Evolutionary conservation across 2,113 vertebrate genomes (phyloP).

Genomic region (Cavia aperea): DNA sequence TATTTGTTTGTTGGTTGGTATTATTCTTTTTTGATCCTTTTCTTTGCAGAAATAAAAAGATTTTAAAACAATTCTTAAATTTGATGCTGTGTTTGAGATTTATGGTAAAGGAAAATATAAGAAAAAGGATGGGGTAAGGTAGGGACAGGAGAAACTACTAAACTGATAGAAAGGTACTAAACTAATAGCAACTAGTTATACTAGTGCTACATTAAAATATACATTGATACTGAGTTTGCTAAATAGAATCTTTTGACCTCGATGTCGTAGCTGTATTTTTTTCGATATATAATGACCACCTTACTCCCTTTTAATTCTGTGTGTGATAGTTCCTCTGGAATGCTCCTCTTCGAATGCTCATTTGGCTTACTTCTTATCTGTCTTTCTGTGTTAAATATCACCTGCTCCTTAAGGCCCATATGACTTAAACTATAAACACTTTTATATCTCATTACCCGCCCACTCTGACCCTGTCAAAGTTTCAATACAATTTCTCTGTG

Average conservation of each 20-base stretch:
- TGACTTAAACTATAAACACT: background rate
- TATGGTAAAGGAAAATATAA: background rate
- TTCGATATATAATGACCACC: background rate
- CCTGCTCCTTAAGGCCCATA: background rate
- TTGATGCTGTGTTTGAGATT: background rate
- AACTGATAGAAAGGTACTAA: background rate
- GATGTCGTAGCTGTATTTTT: fast-evolving
- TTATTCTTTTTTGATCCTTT: background rate
- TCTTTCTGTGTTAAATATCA: background rate
- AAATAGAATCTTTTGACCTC: background rate
- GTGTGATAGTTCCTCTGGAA: fast-evolving
- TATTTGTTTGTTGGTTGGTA: background rate
- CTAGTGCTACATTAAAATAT: background rate
- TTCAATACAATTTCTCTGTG: background rate
- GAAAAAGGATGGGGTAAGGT: background rate
- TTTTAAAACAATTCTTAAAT: background rate
- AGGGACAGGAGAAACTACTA: background rate
- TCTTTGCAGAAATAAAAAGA: background rate
- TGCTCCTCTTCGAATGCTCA: background rate
- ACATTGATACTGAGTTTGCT: background rate
- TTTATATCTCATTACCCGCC: background rate
- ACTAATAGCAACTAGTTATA: background rate
- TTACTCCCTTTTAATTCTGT: background rate
- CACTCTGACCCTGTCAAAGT: background rate
- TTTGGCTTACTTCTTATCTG: background rate